These are phyloP conservation scores for Camarhynchus parvulus DNA, from an alignment of 2,113 vertebrate species.

Conservation along the genomic window DNA sequence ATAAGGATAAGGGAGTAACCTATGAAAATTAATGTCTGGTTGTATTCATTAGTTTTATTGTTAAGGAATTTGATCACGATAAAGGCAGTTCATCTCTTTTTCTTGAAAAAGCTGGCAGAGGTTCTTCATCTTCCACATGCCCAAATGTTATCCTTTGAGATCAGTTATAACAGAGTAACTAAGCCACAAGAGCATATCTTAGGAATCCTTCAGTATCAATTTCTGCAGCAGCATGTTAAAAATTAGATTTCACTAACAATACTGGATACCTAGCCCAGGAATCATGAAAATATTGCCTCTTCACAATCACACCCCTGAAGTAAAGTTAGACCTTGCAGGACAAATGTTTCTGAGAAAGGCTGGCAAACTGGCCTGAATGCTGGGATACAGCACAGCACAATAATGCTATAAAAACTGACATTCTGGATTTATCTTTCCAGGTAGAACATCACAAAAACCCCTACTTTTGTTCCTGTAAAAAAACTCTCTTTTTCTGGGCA, in stretches of 20 bases:
- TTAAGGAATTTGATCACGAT: background rate
- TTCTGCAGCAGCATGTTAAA: background rate
- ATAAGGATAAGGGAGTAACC: background rate
- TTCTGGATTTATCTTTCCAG: background rate
- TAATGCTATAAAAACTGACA: background rate
- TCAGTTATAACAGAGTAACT: constrained; percentile 10
- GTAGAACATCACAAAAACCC: background rate
- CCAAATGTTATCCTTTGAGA: constrained; percentile 1
- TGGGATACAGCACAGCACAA: background rate
- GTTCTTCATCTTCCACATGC: background rate
- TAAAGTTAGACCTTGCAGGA: background rate
- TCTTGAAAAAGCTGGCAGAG: background rate
- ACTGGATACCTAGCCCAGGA: background rate
- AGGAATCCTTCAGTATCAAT: background rate
- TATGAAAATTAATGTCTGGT: background rate
- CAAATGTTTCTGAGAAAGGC: background rate
- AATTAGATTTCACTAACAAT: background rate
- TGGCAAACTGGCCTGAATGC: background rate
- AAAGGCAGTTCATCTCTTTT: background rate
- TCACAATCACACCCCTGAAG: background rate
- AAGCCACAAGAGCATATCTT: background rate
- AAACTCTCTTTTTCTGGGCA: background rate
- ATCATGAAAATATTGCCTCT: background rate
- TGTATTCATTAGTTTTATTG: background rate
- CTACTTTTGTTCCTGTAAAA: background rate